A percentile compares a stretch with the other conserved stretches of the same genome.
These are phyloP conservation scores for Diacarnus erythraeanus DNA, from an alignment of 37 sponge, comb jelly and placozoan species.

Conservation along the genomic window DNA sequence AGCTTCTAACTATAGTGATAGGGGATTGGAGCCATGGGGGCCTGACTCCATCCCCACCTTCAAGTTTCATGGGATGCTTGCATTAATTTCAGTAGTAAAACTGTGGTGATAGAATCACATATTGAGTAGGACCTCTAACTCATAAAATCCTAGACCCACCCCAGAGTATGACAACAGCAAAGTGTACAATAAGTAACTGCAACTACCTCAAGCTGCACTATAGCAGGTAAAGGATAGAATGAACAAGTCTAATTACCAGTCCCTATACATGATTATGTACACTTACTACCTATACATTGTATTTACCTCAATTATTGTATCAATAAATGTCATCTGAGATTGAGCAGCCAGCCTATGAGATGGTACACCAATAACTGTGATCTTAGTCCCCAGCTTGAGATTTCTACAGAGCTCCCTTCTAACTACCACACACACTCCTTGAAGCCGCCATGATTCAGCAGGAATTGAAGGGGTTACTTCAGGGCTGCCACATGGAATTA, in stretches of 20 bases:
- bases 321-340: slow-evolving; percentile 4
- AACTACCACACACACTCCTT: slow-evolving; percentile 1
- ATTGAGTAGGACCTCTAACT: too few species aligned
- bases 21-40: too few species aligned
- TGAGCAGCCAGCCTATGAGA: slow-evolving; percentile 9
- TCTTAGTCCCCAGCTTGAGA: slow-evolving; percentile 38
- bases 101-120: too few species aligned
- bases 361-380: slow-evolving; percentile 60
- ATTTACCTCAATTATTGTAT: slow-evolving; percentile 37
- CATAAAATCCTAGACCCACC: too few species aligned
- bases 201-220: not conserved
- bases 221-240: too few species aligned
- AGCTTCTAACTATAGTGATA: too few species aligned
- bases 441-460: not conserved
- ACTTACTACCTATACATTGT: not conserved
- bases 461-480: not conserved
- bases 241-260: too few species aligned
- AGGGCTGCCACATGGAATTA: not conserved
- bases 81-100: too few species aligned
- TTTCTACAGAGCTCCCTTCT: slow-evolving; percentile 46
- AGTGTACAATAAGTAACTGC: not conserved
- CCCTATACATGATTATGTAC: not conserved
- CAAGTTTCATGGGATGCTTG: too few species aligned
- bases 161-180: too few species aligned
- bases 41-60: too few species aligned